Evolutionary conservation across 2,113 vertebrate species (phyloP).

Genomic region (Lampris megalopsis): DNA sequence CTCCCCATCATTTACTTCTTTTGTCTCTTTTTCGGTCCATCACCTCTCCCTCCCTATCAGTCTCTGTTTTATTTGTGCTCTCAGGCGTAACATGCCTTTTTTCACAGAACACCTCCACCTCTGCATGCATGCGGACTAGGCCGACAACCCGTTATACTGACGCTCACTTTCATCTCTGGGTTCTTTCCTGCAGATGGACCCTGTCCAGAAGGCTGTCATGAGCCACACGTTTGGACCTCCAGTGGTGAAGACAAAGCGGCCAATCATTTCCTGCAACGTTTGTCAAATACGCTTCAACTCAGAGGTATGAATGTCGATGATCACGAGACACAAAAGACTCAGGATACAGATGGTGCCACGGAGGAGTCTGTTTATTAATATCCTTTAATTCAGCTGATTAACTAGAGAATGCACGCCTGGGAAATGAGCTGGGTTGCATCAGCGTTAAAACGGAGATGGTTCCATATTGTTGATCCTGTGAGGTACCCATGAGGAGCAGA

Average conservation of each 20-base stretch:
- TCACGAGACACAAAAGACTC: too few relatives aligned
- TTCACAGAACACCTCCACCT: conserved; percentile 4
- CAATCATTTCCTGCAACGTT: conserved; percentile 91
- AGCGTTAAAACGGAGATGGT: neutral
- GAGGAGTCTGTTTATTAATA: too few relatives aligned
- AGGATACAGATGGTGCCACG: neutral
- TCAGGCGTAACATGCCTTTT: neutral
- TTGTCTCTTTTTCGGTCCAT: conserved; percentile 18
- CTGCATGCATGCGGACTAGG: conserved; percentile 1
- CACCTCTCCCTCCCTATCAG: neutral
- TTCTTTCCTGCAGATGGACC: conserved; percentile 87
- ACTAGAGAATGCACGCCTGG: neutral
- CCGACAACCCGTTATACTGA: conserved; percentile 21
- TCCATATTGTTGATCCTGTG: neutral
- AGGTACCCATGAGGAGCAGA: neutral
- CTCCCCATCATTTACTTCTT: conserved; percentile 47
- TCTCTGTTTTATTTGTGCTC: conserved; percentile 21
- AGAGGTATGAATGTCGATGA: conserved; percentile 77
- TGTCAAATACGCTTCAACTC: conserved; percentile 94
- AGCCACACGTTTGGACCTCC: conserved; percentile 88
- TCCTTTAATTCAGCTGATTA: neutral
- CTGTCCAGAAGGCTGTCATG: conserved; percentile 89
- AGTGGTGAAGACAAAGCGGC: conserved; percentile 86
- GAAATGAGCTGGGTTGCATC: neutral
- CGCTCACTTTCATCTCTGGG: conserved; percentile 58